phyloP scores from a whole-genome alignment of 2,888 invertebrate genomes.

The Ormia ochracea region DNA sequence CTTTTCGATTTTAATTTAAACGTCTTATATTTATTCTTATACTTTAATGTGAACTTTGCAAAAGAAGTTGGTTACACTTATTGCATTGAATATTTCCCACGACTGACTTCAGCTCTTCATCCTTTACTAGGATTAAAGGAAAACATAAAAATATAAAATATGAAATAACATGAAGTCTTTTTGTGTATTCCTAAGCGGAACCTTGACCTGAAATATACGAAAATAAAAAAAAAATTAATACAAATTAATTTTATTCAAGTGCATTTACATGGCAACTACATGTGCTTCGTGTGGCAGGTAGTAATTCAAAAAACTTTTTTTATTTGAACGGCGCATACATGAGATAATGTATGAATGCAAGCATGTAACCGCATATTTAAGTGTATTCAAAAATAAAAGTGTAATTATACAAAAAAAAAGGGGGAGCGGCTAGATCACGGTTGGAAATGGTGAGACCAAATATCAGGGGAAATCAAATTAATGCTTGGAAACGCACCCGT shows the following conservation, averaged over 20 bases:
- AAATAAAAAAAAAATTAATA: neutral
- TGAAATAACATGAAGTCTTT: constrained; percentile 13
- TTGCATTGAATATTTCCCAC: too few species aligned
- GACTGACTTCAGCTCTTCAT: too few species aligned
- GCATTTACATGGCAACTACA: neutral
- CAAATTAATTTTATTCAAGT: constrained; percentile 18
- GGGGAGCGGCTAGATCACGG: neutral
- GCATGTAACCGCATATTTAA: neutral
- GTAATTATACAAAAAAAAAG: constrained; percentile 12
- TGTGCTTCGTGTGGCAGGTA: neutral
- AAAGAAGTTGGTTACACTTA: too few species aligned
- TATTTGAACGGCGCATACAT: too few species aligned
- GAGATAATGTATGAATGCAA: too few species aligned
- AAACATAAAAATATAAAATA: neutral
- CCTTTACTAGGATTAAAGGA: neutral
- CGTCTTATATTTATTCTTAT: too few species aligned
- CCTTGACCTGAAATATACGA: constrained; percentile 26
- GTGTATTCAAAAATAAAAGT: neutral
- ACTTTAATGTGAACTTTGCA: too few species aligned
- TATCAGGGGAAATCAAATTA: neutral
- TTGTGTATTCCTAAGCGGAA: constrained; percentile 15
- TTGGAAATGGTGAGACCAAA: neutral
- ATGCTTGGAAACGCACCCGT: too few species aligned
- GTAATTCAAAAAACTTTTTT: neutral
- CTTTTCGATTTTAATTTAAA: too few species aligned